phyloP scores from a whole-genome alignment of 2,888 invertebrate genomes.

The Lasioglossum zephyrum region DNA sequence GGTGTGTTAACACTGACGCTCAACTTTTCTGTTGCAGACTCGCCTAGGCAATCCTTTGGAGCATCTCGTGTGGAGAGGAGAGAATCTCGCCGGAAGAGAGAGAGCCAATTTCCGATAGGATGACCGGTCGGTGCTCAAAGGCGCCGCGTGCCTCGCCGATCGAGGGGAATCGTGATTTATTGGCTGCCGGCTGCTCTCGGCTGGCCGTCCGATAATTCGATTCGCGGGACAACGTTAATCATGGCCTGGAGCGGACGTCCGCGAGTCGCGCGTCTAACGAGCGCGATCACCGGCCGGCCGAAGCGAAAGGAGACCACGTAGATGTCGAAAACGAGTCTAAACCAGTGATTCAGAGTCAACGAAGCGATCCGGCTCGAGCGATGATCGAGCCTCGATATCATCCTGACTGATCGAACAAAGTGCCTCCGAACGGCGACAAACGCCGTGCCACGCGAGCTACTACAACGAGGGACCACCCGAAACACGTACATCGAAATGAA shows the following conservation, averaged over 20 bases:
- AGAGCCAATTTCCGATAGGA: background rate
- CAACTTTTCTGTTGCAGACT: background rate
- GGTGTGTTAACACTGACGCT: background rate
- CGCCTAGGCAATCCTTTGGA: background rate
- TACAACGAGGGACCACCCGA: conserved; percentile 42
- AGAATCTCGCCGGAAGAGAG: conserved; percentile 29
- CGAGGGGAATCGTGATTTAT: conserved; percentile 37
- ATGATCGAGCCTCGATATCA: background rate
- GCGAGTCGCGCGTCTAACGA: conserved; percentile 26
- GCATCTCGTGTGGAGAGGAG: background rate
- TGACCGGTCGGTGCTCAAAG: conserved; percentile 23
- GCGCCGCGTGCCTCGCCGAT: background rate
- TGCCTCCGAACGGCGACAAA: background rate
- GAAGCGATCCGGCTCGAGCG: background rate
- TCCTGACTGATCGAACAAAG: conserved; percentile 5
- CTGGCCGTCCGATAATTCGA: conserved; percentile 26
- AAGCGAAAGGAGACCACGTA: conserved; percentile 23
- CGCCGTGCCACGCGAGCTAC: background rate
- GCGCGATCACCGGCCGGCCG: conserved; percentile 23
- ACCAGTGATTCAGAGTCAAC: background rate
- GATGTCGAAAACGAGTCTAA: background rate
- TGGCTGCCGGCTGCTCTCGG: background rate
- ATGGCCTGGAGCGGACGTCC: conserved; percentile 32
- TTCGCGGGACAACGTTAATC: conserved; percentile 43
- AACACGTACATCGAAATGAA: conserved; percentile 73